phyloP scores from a whole-genome alignment of 2,113 vertebrate genomes.

The Candoia aspera region DNA sequence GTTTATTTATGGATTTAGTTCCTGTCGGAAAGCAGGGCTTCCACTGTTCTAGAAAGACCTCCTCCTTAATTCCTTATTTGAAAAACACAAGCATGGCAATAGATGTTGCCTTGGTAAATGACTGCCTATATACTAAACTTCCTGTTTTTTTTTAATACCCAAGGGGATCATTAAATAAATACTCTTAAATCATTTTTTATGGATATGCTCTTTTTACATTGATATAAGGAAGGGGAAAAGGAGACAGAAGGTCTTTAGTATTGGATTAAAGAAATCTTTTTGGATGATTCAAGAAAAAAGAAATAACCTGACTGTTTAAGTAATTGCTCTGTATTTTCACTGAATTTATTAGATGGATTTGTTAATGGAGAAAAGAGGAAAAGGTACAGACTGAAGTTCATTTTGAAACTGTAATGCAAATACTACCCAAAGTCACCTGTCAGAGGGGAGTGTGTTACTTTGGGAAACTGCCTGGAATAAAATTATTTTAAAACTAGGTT shows the following conservation, averaged over 20 bases:
- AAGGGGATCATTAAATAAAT: constrained; percentile 14
- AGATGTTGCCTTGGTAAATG: neutral
- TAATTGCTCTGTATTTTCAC: neutral
- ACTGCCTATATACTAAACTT: constrained; percentile 19
- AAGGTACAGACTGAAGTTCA: neutral
- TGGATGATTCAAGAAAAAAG: neutral
- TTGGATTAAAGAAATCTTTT: neutral
- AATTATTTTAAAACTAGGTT: neutral
- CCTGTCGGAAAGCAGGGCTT: constrained; percentile 23
- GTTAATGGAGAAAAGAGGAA: neutral
- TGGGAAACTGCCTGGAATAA: neutral
- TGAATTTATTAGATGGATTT: neutral
- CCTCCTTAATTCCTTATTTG: constrained; percentile 18
- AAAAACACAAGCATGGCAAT: neutral
- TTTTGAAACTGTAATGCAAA: neutral
- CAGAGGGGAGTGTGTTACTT: neutral
- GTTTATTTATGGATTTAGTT: constrained; percentile 5
- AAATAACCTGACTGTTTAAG: neutral
- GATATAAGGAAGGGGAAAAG: neutral
- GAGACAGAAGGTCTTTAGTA: neutral
- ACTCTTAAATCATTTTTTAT: neutral
- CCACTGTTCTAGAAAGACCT: neutral
- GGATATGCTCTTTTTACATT: neutral
- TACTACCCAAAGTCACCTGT: neutral
- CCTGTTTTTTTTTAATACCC: constrained; percentile 29